These are phyloP conservation scores for Channa maculata DNA, from an alignment of 2,113 vertebrate genomes.

Conservation along the genomic window DNA sequence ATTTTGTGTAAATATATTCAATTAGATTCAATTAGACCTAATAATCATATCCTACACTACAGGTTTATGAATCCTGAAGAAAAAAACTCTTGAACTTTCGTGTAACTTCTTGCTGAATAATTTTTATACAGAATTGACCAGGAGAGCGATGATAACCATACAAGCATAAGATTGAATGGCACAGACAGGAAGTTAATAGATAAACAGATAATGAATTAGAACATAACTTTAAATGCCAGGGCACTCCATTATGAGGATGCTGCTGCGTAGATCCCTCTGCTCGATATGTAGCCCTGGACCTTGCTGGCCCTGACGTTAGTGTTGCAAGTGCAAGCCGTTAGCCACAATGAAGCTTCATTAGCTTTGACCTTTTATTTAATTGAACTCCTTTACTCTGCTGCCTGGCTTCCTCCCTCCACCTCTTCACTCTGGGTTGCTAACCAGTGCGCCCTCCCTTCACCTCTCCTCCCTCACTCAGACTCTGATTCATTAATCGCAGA, in stretches of 20 bases:
- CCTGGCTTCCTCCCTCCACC: slow-evolving; percentile 21
- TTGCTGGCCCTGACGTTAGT: slow-evolving; percentile 21
- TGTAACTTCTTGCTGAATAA: too few species aligned
- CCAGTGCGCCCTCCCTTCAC: slow-evolving; percentile 7
- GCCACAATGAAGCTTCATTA: slow-evolving; percentile 71
- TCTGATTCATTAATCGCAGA: slow-evolving; percentile 23
- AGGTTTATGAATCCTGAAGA: background rate
- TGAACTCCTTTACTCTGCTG: slow-evolving; percentile 44
- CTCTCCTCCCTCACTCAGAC: background rate
- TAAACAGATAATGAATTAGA: slow-evolving; percentile 60
- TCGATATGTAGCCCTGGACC: slow-evolving; percentile 23
- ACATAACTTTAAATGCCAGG: slow-evolving; percentile 70
- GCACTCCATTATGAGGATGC: slow-evolving; percentile 25
- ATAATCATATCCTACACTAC: background rate
- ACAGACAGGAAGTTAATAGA: slow-evolving; percentile 38
- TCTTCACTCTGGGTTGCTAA: slow-evolving; percentile 33
- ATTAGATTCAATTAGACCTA: too few species aligned
- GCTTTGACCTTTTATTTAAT: slow-evolving; percentile 80
- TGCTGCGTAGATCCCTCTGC: slow-evolving; percentile 13
- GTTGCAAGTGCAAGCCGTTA: slow-evolving; percentile 59
- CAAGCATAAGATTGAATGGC: slow-evolving; percentile 12
- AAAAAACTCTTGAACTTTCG: background rate
- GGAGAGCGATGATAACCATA: slow-evolving; percentile 10
- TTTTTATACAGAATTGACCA: too few species aligned
- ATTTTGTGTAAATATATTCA: background rate